Conservation (phyloP, 2,797 vertebrate species). For the Urosaurus nigricauda region DNA sequence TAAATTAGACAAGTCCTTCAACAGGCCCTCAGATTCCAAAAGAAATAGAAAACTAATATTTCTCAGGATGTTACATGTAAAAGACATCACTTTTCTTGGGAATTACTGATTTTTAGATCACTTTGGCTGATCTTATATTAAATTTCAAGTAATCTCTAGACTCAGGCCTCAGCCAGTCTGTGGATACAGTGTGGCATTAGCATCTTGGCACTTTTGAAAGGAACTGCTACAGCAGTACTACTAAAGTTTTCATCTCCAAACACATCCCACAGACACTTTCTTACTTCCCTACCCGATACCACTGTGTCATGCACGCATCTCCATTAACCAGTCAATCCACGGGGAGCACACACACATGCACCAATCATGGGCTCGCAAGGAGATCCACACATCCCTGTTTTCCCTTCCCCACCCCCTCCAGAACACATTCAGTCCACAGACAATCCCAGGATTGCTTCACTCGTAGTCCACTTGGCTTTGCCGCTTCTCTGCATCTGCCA, state of each 20-base stretch:
- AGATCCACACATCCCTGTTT: conserved; percentile 35
- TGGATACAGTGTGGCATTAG: background rate
- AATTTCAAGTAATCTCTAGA: background rate
- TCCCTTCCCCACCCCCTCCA: conserved; percentile 56
- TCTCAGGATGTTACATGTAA: background rate
- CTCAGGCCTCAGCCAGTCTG: background rate
- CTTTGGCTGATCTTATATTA: conserved; percentile 15
- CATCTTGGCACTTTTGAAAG: conserved; percentile 10
- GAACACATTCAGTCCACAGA: conserved; percentile 35
- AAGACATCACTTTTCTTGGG: background rate
- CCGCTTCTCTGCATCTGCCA: conserved; percentile 18
- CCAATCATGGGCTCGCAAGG: conserved; percentile 38
- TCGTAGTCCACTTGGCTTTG: conserved; percentile 11
- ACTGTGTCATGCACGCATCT: conserved; percentile 11
- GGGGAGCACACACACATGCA: conserved; percentile 41
- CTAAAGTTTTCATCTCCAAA: background rate
- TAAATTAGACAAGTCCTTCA: background rate
- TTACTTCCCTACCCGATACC: conserved; percentile 6
- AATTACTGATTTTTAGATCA: background rate
- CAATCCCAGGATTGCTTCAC: conserved; percentile 27
- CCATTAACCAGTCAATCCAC: conserved; percentile 67
- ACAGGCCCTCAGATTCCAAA: background rate
- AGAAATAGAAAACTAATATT: conserved; percentile 17
- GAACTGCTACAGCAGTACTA: conserved; percentile 9
- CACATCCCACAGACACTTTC: conserved; percentile 3